Evolutionary conservation across 2,888 invertebrate species (phyloP).

Genomic region (Lasioglossum pauxillum): DNA sequence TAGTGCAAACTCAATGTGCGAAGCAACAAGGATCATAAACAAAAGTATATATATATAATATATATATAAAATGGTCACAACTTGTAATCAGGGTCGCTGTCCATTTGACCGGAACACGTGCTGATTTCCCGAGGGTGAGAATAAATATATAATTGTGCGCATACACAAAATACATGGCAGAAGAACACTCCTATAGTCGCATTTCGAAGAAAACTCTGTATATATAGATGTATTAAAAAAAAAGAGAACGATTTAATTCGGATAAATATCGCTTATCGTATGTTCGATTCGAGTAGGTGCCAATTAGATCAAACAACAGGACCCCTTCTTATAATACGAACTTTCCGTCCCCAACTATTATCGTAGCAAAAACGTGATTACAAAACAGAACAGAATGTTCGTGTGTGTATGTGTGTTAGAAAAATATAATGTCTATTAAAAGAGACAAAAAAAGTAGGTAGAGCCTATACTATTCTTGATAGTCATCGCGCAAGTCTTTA

Average conservation of each 20-base stretch:
- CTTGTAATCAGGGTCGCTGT: conserved; percentile 67
- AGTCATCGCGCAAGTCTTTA: conserved; percentile 19
- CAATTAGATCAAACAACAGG: conserved; percentile 62
- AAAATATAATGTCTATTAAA: conserved; percentile 8
- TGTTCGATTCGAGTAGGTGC: conserved; percentile 27
- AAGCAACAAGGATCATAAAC: conserved; percentile 64
- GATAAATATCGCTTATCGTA: conserved; percentile 20
- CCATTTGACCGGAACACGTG: conserved; percentile 60
- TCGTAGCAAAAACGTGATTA: conserved; percentile 6
- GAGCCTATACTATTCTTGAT: conserved; percentile 25
- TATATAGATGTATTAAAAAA: conserved; percentile 15
- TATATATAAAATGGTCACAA: conserved; percentile 48
- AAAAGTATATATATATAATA: conserved; percentile 12
- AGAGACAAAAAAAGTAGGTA: conserved; percentile 11
- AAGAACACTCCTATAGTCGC: conserved; percentile 56
- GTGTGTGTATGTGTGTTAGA: not conserved
- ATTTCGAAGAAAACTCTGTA: conserved; percentile 53
- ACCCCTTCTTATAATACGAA: conserved; percentile 46
- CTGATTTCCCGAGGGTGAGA: conserved; percentile 59
- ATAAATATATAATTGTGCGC: conserved; percentile 60
- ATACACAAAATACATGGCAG: conserved; percentile 56
- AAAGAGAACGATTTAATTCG: conserved; percentile 5
- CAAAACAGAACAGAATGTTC: conserved; percentile 21
- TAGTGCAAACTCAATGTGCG: conserved; percentile 70
- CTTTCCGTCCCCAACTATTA: not conserved